phyloP scores from a whole-genome alignment of 2,113 vertebrate genomes.

The Melierax canorus region DNA sequence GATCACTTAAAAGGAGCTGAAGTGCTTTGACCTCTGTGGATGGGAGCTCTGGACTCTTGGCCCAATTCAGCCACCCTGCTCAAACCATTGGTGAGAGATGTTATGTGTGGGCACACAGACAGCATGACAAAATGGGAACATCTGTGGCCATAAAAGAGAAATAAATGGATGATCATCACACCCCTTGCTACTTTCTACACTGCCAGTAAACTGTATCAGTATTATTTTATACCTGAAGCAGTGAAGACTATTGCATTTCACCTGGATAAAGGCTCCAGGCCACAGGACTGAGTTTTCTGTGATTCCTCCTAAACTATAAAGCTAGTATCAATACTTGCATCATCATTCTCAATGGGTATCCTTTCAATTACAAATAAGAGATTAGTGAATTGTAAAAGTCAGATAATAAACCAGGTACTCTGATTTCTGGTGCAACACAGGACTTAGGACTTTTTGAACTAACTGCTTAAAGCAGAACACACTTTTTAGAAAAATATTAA shows the following conservation, averaged over 20 bases:
- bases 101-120: accelerated
- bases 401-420: not conserved
- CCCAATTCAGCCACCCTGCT: not conserved
- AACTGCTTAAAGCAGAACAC: not conserved
- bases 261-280: not conserved
- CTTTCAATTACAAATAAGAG: not conserved
- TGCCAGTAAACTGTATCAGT: not conserved
- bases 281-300: not conserved
- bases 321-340: not conserved
- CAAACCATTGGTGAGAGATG: not conserved
- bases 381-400: not conserved
- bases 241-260: not conserved
- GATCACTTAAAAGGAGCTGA: not conserved
- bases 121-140: not conserved
- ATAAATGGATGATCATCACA: not conserved
- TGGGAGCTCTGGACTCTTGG: not conserved
- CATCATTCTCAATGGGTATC: not conserved
- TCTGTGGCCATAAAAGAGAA: not conserved
- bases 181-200: not conserved
- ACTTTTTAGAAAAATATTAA: not conserved
- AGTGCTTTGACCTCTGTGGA: not conserved
- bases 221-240: not conserved
- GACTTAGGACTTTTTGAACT: not conserved
- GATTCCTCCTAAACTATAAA: not conserved
- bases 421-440: not conserved